Evolutionary conservation across 2,797 vertebrate genomes (phyloP).

Genomic region (Argentina silus): DNA sequence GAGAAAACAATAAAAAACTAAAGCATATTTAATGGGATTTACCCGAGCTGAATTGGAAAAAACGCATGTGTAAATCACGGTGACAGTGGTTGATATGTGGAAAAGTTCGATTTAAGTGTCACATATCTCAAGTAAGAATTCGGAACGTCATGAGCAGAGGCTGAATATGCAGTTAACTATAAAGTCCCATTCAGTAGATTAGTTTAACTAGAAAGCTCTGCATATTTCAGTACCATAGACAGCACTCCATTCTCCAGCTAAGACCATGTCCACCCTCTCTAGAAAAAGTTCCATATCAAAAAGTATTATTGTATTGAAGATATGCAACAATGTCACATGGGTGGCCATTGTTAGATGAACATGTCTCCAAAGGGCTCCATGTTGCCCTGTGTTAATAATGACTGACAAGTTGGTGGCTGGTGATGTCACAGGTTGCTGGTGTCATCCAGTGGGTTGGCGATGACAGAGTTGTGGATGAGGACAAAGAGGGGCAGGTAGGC

Average conservation of each 20-base stretch:
- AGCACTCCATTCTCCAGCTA: conserved; percentile 61
- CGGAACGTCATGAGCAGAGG: not conserved
- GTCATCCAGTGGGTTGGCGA: conserved; percentile 69
- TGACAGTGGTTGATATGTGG: too few species aligned
- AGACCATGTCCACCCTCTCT: not conserved
- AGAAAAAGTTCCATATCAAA: too few species aligned
- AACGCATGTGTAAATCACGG: too few species aligned
- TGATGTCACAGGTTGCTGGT: conserved; percentile 62
- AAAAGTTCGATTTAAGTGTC: too few species aligned
- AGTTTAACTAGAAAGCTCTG: conserved; percentile 10
- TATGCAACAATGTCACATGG: too few species aligned
- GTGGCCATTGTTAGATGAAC: too few species aligned
- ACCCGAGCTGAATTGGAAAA: too few species aligned
- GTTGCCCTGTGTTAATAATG: too few species aligned
- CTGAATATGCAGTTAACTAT: not conserved
- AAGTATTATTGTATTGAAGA: too few species aligned
- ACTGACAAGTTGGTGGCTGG: too few species aligned
- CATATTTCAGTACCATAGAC: conserved; percentile 89
- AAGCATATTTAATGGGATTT: too few species aligned
- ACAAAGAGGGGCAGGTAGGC: conserved; percentile 76
- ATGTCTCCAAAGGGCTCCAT: too few species aligned
- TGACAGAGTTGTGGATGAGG: conserved; percentile 75
- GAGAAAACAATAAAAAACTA: not conserved
- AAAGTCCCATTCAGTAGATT: not conserved
- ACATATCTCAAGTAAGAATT: not conserved